These are phyloP conservation scores for Hydrotaea cyrtoneurina DNA, from an alignment of 2,888 invertebrate species.

Conservation along the genomic window DNA sequence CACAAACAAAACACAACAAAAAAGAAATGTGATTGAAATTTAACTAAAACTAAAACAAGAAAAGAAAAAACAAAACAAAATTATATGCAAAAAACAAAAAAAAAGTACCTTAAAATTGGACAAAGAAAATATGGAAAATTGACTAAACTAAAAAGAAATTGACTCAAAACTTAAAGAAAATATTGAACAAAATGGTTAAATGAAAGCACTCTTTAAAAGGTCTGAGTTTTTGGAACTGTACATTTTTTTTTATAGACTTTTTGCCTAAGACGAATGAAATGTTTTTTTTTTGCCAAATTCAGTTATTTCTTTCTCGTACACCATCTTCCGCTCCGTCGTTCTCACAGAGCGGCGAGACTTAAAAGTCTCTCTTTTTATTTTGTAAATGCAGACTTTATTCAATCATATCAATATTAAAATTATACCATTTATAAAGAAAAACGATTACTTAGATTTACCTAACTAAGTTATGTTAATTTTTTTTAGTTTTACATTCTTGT, in stretches of 20 bases:
- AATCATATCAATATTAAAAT: slow-evolving; percentile 60
- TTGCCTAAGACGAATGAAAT: neutral
- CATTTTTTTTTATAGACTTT: neutral
- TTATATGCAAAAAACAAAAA: slow-evolving; percentile 57
- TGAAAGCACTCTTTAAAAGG: neutral
- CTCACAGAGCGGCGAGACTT: too few relatives aligned
- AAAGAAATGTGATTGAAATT: slow-evolving; percentile 67
- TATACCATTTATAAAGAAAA: neutral
- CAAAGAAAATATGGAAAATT: slow-evolving; percentile 43
- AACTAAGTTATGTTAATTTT: neutral
- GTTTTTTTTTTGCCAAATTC: slow-evolving; percentile 59
- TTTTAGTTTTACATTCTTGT: neutral
- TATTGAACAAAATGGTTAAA: neutral
- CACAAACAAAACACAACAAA: slow-evolving; percentile 42
- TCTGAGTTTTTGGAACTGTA: neutral
- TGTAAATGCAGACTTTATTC: slow-evolving; percentile 52
- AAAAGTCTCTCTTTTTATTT: slow-evolving; percentile 20
- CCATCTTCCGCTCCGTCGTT: too few relatives aligned
- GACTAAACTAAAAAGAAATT: slow-evolving; percentile 1
- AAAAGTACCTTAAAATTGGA: slow-evolving; percentile 66
- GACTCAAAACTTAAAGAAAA: slow-evolving; percentile 8
- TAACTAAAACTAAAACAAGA: slow-evolving; percentile 71
- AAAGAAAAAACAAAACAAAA: slow-evolving; percentile 69
- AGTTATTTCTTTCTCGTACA: slow-evolving; percentile 43
- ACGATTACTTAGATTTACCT: neutral